phyloP scores from a whole-genome alignment of 1,140 invertebrate genomes.

The Cherax quadricarinatus region DNA sequence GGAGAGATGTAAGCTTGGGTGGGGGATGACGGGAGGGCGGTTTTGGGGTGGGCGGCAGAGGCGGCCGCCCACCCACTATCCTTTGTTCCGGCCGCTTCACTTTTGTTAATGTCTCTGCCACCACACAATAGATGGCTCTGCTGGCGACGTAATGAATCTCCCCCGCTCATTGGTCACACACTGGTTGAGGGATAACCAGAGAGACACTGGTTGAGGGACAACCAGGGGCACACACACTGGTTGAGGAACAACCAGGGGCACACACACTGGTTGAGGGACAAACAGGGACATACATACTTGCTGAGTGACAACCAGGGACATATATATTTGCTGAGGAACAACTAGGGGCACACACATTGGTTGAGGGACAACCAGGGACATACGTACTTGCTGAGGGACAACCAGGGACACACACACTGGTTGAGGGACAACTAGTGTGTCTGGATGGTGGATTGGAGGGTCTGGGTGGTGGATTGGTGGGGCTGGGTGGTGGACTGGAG shows the following conservation, averaged over 20 bases:
- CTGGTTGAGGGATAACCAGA: background rate
- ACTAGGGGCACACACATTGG: no score
- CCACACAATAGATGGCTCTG: slow-evolving; percentile 51
- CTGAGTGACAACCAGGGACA: no score
- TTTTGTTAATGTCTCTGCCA: slow-evolving; percentile 50
- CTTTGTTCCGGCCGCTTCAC: slow-evolving; percentile 46
- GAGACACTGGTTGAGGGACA: background rate
- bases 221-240: no score
- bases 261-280: no score
- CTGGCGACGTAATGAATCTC: slow-evolving; percentile 52
- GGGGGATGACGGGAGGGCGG: background rate
- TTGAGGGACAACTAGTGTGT: background rate
- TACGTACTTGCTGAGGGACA: background rate
- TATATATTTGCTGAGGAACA: no score
- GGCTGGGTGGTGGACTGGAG: no score
- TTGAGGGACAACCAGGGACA: background rate
- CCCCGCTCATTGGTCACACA: slow-evolving; percentile 34
- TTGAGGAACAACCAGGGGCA: no score
- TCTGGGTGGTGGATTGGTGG: no score
- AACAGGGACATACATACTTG: background rate
- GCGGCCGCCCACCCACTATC: slow-evolving; percentile 9
- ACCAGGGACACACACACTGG: background rate
- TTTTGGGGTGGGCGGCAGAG: background rate
- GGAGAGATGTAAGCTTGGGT: background rate
- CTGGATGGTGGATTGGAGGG: no score